These are phyloP conservation scores for Drosophila navojoa DNA, from an alignment of 1,140 invertebrate species.

Conservation along the genomic window DNA sequence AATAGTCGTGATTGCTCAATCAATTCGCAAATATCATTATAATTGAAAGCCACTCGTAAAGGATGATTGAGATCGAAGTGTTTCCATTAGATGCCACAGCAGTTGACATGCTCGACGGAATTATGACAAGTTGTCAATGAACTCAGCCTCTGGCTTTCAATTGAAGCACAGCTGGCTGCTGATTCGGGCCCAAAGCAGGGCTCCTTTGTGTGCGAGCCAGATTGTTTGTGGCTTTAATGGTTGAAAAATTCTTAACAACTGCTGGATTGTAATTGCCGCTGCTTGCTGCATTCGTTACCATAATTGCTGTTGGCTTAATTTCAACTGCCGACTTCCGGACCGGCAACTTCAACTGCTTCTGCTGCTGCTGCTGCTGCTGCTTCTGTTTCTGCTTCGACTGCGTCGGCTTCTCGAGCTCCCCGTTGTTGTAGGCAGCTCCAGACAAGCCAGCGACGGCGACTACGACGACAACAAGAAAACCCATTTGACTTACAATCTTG, in stretches of 20 bases:
- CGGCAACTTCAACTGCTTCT: constrained; percentile 63
- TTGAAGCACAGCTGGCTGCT: background rate
- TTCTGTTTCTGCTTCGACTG: background rate
- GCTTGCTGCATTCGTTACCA: constrained; percentile 76
- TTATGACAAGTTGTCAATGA: constrained; percentile 1
- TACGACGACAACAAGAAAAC: constrained; percentile 71
- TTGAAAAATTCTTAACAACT: constrained; percentile 61
- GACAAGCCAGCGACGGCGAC: constrained; percentile 18
- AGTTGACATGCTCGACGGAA: background rate
- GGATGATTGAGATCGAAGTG: constrained; percentile 9
- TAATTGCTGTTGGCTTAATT: constrained; percentile 81
- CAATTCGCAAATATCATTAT: constrained; percentile 72
- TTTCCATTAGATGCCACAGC: background rate
- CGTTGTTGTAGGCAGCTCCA: constrained; percentile 3
- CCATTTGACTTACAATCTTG: constrained; percentile 67
- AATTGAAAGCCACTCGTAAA: constrained; percentile 62
- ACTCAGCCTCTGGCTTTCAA: background rate
- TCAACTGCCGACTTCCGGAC: constrained; percentile 75
- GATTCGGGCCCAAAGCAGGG: constrained; percentile 3
- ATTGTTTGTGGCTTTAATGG: constrained; percentile 48
- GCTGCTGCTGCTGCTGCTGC: background rate
- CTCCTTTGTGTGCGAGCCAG: constrained; percentile 9
- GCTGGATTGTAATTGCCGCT: constrained; percentile 64
- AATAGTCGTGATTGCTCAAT: constrained; percentile 76
- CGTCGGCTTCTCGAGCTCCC: too few species aligned